Percentiles rank a stretch among this genome's conserved stretches.
These are phyloP conservation scores for Parapristionchus giblindavisi DNA, from an alignment of 2,888 invertebrate genomes.

Conservation along the genomic window DNA sequence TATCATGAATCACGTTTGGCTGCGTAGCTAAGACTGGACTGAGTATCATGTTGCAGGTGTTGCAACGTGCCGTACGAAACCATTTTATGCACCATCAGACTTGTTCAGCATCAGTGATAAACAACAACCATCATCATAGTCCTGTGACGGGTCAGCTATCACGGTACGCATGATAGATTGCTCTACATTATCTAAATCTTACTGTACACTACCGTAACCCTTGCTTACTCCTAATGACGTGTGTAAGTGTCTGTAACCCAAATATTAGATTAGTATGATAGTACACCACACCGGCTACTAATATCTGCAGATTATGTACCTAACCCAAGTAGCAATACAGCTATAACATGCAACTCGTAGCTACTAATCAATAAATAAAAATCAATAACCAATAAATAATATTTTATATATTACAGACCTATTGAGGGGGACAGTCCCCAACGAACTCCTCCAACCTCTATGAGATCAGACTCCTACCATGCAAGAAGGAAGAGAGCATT, in stretches of 20 bases:
- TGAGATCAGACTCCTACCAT: conserved; percentile 28
- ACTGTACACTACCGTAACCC: too few species aligned
- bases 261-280: too few species aligned
- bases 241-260: neutral
- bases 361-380: neutral
- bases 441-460: conserved; percentile 33
- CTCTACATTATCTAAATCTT: too few species aligned
- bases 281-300: too few species aligned
- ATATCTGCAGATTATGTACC: too few species aligned
- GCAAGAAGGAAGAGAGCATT: conserved; percentile 19
- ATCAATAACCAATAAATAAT: neutral
- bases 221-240: neutral
- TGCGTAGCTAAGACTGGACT: neutral
- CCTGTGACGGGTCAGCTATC: neutral
- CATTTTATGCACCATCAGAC: conserved; percentile 53
- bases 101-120: conserved; percentile 6
- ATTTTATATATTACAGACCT: neutral
- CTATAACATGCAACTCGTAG: too few species aligned
- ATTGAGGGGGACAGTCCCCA: conserved; percentile 12
- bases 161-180: conserved; percentile 8
- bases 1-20: too few species aligned
- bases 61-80: conserved; percentile 66
- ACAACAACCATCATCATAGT: conserved; percentile 2
- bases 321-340: too few species aligned
- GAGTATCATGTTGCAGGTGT: conserved; percentile 45